Base-by-base conservation (phyloP, 92 coral and sea anemone species). In the Diadumene lineata region DNA sequence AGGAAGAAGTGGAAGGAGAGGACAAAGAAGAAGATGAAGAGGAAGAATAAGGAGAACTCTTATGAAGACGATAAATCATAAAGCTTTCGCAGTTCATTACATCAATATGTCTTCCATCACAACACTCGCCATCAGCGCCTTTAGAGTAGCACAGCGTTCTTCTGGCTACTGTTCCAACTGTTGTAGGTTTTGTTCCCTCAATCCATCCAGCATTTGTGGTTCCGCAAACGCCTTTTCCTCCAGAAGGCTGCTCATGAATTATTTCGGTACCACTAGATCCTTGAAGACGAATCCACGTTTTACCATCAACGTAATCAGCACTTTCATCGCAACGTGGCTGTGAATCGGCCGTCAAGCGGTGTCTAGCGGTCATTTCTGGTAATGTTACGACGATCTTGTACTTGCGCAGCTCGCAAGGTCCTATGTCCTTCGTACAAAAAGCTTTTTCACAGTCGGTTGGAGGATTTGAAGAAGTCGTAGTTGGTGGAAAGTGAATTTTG, bases 251-350 rank as follows among this genome's bases (percentile, higher is more conserved):
- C 60, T 53, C 18, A 16, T 53, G 60, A 53, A 53, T 53, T 16
- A 53, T 53, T 16, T 53, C 60, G n/a, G 60, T 53, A 53, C 60
- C 60, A 53, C 60, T 23, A 53, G 25, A 16, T 3, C 60, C 60
- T 53, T 53, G 60, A 53, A 53, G 60, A 53, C 60, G 60, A 53
- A 53, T 53, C 60, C 60, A 53, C 8, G 60, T 53, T 8, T 23
- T 53, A 16, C 60, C 60, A 53, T 53, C 60, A 53, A 53, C 60
- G 60, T 16, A 53, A 22, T 53, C 60, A 22, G 60, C 60, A 16
- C n/a, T 22, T 16, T 22, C 6, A 22, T 53, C 60, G 18, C 60
- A 53, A 16, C 60, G 60, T 53, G 18, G 60, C 18, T 53, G 4
- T 16, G 22, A 16, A 3, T 9, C n/a, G 4, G 60, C 18, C 3